Evolutionary conservation across 2,113 vertebrate species (phyloP).

Genomic region (Pholis gunnellus): DNA sequence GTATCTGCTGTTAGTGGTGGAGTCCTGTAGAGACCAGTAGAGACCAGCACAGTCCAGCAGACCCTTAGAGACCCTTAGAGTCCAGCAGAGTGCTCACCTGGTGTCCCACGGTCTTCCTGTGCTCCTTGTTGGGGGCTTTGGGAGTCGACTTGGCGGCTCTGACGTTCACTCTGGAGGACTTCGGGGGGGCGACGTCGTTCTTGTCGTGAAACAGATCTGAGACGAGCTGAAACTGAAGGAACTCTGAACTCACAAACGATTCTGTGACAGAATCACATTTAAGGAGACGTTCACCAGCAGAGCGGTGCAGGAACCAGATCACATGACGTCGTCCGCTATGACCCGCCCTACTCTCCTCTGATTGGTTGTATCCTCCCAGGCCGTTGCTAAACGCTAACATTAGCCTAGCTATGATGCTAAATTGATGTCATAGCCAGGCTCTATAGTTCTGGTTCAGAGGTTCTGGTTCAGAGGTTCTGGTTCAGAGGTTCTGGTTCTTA

Average conservation of each 20-base stretch:
- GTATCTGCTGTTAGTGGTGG: not conserved
- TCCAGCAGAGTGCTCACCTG: conserved; percentile 84
- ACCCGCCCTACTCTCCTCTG: too few species aligned
- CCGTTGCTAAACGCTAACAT: too few species aligned
- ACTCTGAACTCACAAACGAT: too few species aligned
- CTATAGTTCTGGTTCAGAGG: too few species aligned
- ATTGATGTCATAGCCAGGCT: too few species aligned
- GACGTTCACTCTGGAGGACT: conserved; percentile 84
- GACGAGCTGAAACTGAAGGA: conserved; percentile 88
- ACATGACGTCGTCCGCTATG: not conserved
- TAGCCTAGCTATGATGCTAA: too few species aligned
- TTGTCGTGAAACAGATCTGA: conserved; percentile 92
- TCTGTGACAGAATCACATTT: too few species aligned
- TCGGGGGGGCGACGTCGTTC: conserved; percentile 62
- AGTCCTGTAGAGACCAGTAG: not conserved
- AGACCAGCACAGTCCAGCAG: not conserved
- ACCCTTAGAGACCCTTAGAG: not conserved
- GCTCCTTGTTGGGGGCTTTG: conserved; percentile 91
- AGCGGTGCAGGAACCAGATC: not conserved
- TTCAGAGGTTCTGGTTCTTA: conserved; percentile 58
- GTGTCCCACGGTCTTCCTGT: conserved; percentile 93
- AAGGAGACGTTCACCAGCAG: too few species aligned
- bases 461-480: not conserved
- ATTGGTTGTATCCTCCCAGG: too few species aligned
- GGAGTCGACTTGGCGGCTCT: conserved; percentile 83